Evolutionary conservation across 1,140 invertebrate genomes (phyloP).

Genomic region (Stegodyphus mimosarum): DNA sequence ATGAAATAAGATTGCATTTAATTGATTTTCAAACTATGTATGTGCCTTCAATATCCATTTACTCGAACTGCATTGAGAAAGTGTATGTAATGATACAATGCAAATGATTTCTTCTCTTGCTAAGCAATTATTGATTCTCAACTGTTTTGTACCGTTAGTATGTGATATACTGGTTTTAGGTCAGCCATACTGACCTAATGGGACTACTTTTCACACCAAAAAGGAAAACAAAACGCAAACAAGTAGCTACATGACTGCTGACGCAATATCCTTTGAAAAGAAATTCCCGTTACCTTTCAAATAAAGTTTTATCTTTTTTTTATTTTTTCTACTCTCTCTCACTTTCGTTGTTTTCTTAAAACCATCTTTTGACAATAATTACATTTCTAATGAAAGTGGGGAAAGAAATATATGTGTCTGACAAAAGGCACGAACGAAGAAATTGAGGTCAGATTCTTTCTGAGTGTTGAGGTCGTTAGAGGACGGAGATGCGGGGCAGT

Average conservation of each 20-base stretch:
- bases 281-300: background rate
- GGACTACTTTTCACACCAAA: no score
- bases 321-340: background rate
- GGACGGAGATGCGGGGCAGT: background rate
- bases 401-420: background rate
- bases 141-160: no score
- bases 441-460: slow-evolving; percentile 16
- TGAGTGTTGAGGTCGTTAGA: no score
- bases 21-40: no score
- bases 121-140: no score
- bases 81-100: no score
- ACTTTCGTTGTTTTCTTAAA: background rate
- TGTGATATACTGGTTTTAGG: no score
- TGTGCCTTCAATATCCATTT: no score
- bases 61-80: no score
- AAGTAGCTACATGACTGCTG: background rate
- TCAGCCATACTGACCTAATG: no score
- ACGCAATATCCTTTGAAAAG: background rate
- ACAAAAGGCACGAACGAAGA: background rate
- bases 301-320: background rate
- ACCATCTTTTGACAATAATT: background rate
- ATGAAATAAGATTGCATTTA: no score
- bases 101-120: no score
- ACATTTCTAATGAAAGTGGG: background rate
- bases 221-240: background rate